Evolutionary conservation across 2,113 vertebrate species (phyloP).

Genomic region (Agapornis roseicollis): DNA sequence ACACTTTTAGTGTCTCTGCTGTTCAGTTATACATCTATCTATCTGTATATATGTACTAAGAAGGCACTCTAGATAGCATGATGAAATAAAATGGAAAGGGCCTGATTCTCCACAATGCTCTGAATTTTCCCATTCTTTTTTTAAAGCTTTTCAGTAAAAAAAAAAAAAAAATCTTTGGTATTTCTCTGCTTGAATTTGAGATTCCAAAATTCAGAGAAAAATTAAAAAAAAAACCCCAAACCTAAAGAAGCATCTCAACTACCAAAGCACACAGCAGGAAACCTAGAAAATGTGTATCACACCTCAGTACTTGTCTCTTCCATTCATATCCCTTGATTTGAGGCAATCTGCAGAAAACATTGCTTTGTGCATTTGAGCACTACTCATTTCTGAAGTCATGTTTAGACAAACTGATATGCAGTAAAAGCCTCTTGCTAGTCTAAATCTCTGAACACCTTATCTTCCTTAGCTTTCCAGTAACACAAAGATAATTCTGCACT

Average conservation of each 20-base stretch:
- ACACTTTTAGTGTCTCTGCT: not conserved
- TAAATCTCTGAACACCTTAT: not conserved
- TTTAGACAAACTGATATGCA: not conserved
- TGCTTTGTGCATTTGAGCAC: not conserved
- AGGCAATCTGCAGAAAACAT: not conserved
- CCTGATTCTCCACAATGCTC: not conserved
- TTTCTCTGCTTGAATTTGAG: not conserved
- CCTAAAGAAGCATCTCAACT: not conserved
- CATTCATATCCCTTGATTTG: not conserved
- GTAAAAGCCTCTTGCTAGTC: not conserved
- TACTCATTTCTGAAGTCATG: not conserved
- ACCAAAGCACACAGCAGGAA: not conserved
- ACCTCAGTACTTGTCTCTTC: not conserved
- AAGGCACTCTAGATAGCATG: not conserved
- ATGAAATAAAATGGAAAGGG: not conserved
- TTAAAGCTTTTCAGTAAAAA: not conserved
- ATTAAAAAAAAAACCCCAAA: not conserved
- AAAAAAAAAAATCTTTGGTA: not conserved
- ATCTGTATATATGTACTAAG: not conserved
- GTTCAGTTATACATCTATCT: not conserved
- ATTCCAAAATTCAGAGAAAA: not conserved
- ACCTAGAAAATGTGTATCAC: rapidly evolving
- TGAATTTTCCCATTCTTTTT: rapidly evolving
- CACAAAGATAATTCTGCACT: not conserved
- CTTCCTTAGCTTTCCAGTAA: not conserved